These are phyloP conservation scores for Tetramorium simillimum DNA, from an alignment of 1,140 invertebrate species.

Conservation along the genomic window DNA sequence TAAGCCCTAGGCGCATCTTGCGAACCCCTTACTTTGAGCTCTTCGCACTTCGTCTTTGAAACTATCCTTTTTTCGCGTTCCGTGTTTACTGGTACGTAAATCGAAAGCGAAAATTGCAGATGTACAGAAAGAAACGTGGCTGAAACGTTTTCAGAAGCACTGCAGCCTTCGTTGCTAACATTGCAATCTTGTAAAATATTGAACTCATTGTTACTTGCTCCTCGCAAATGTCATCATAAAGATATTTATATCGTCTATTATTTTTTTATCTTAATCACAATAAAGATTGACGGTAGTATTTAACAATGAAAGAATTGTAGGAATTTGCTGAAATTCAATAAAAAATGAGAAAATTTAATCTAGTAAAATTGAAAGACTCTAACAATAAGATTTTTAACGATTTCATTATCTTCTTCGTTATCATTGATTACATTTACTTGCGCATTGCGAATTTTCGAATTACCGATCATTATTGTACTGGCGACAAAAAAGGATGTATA, in stretches of 20 bases:
- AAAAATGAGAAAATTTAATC: neutral
- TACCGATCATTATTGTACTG: neutral
- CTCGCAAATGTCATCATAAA: neutral
- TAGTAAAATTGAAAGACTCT: neutral
- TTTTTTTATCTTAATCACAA: neutral
- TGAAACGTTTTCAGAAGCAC: neutral
- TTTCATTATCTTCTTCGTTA: neutral
- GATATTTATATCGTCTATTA: neutral
- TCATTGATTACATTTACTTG: neutral
- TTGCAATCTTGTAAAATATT: neutral
- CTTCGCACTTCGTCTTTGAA: neutral
- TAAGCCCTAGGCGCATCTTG: neutral
- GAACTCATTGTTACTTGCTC: neutral
- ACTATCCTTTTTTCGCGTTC: neutral
- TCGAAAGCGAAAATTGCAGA: slow-evolving; percentile 10
- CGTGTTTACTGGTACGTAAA: neutral
- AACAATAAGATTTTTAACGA: neutral
- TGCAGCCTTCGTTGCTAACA: neutral
- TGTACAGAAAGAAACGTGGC: neutral
- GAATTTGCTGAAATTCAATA: neutral
- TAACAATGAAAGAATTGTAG: neutral
- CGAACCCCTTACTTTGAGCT: neutral
- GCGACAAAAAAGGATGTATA: slow-evolving; percentile 58
- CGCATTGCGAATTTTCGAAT: neutral
- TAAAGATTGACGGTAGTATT: neutral